These are phyloP conservation scores for Tinea pellionella DNA, from an alignment of 2,888 invertebrate species.

Conservation along the genomic window DNA sequence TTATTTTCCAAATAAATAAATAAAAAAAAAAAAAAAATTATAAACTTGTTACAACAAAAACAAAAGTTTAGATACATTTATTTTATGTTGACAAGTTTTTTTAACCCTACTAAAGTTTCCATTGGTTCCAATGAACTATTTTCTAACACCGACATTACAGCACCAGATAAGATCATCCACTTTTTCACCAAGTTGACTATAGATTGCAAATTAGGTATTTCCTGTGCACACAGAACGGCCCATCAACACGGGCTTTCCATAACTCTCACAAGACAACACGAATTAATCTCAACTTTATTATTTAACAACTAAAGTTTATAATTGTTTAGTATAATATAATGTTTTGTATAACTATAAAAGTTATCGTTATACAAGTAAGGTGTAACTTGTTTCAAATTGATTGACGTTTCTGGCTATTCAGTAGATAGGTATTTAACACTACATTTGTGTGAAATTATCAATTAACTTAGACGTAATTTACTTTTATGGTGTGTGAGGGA, in stretches of 20 bases:
- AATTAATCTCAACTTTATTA: not conserved
- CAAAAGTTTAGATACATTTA: not conserved
- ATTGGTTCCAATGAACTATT: not conserved
- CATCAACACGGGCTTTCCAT: slow-evolving; percentile 12
- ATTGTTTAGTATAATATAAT: not conserved
- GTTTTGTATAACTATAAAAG: not conserved
- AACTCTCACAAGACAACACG: slow-evolving; percentile 6
- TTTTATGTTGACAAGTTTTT: not conserved
- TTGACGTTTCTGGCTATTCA: not conserved
- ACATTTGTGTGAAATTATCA: not conserved
- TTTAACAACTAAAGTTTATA: not conserved
- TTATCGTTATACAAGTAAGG: not conserved
- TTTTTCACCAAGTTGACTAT: slow-evolving; percentile 6
- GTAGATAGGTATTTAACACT: not conserved
- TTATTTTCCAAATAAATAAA: too few relatives aligned
- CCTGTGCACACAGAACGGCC: slow-evolving; percentile 6
- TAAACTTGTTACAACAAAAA: not conserved
- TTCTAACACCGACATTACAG: not conserved
- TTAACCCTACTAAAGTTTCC: not conserved
- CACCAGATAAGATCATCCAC: slow-evolving; percentile 8
- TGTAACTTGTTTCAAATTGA: not conserved
- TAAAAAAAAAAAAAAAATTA: not conserved
- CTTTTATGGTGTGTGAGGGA: not conserved
- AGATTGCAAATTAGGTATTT: slow-evolving; percentile 14
- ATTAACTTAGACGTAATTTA: not conserved